Evolutionary conservation across 2,888 invertebrate species (phyloP).

Genomic region (Drosophila rubida): DNA sequence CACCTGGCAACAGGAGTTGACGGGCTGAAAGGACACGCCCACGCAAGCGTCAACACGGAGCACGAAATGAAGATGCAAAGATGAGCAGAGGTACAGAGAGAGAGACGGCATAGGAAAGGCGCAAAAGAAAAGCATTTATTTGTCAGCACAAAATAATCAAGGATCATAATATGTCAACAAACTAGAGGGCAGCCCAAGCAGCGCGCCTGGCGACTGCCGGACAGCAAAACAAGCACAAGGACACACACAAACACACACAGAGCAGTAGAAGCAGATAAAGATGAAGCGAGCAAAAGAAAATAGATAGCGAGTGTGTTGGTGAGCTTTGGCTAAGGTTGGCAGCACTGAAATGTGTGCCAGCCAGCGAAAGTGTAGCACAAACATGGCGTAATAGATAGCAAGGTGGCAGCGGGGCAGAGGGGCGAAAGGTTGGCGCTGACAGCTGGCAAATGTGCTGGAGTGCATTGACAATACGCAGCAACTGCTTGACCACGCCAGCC

Average conservation of each 20-base stretch:
- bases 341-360: constrained; percentile 55
- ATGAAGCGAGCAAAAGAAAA: constrained; percentile 28
- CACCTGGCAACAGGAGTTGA: constrained; percentile 52
- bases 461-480: constrained; percentile 73
- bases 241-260: constrained; percentile 30
- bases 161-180: constrained; percentile 79
- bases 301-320: constrained; percentile 1
- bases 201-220: neutral
- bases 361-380: constrained; percentile 71
- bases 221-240: constrained; percentile 68
- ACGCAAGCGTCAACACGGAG: constrained; percentile 35
- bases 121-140: constrained; percentile 74
- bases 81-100: constrained; percentile 22
- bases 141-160: constrained; percentile 79
- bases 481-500: constrained; percentile 63
- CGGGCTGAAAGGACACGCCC: constrained; percentile 17
- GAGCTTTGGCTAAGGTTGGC: constrained; percentile 12
- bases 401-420: neutral
- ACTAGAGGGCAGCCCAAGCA: constrained; percentile 32
- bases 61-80: constrained; percentile 30
- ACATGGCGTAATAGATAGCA: constrained; percentile 71
- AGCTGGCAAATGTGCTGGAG: constrained; percentile 72
- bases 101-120: constrained; percentile 17
- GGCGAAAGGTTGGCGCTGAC: constrained; percentile 52
- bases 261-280: constrained; percentile 21